Percentiles rank a stretch among this genome's conserved stretches.
phyloP scores from a whole-genome alignment of 2,888 invertebrate species.

The Ypsolopha sequella region DNA sequence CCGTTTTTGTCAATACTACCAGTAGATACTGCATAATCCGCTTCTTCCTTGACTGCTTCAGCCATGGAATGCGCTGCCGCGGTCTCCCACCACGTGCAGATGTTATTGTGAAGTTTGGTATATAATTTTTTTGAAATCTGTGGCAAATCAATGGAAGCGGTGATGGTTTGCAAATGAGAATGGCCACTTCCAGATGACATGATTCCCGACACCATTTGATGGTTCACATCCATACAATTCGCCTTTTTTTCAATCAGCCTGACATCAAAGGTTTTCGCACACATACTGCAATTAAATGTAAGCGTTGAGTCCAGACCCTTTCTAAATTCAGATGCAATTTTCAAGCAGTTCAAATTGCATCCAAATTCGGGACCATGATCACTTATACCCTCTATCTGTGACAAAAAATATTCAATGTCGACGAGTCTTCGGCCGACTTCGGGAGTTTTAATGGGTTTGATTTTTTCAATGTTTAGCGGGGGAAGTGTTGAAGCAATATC shows the following conservation, averaged over 20 bases:
- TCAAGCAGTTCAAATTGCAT: conserved; percentile 1
- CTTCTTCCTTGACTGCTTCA: conserved; percentile 6
- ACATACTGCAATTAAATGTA: conserved; percentile 6
- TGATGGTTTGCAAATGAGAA: conserved; percentile 4
- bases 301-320: conserved; percentile 7
- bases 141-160: conserved; percentile 1
- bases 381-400: background rate
- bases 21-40: conserved; percentile 6
- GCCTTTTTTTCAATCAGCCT: too few relatives aligned
- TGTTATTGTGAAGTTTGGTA: conserved; percentile 2
- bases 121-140: background rate
- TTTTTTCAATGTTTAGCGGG: too few relatives aligned
- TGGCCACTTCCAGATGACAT: conserved; percentile 4
- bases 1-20: conserved; percentile 6
- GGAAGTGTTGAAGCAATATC: too few relatives aligned
- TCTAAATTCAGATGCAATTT: conserved; percentile 4
- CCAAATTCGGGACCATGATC: too few relatives aligned
- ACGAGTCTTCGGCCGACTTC: too few relatives aligned
- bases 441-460: too few relatives aligned
- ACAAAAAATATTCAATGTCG: too few relatives aligned
- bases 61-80: conserved; percentile 6
- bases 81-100: conserved; percentile 7
- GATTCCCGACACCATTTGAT: conserved; percentile 2
- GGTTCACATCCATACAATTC: conserved; percentile 1
- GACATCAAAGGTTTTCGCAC: background rate